These are phyloP conservation scores for Nomada ferruginata DNA, from an alignment of 2,888 invertebrate species.

Conservation along the genomic window DNA sequence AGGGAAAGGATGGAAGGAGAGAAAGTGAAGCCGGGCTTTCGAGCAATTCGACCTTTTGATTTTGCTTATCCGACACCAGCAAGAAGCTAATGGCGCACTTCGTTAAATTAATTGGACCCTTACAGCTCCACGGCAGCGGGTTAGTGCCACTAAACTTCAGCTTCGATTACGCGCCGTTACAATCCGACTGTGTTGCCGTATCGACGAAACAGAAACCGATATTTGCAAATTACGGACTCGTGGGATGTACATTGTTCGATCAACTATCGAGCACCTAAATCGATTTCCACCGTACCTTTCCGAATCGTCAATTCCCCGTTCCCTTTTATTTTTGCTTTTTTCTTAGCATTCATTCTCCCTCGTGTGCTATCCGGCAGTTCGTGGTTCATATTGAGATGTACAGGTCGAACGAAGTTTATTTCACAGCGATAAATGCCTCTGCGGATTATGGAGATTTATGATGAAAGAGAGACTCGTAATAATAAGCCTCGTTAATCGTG, in stretches of 20 bases:
- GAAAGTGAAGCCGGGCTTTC: slow-evolving; percentile 42
- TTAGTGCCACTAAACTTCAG: slow-evolving; percentile 74
- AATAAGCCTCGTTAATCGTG: slow-evolving; percentile 43
- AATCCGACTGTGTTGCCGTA: slow-evolving; percentile 29
- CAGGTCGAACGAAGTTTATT: neutral
- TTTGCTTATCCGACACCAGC: slow-evolving; percentile 72
- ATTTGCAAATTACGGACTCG: slow-evolving; percentile 18
- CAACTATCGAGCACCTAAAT: neutral
- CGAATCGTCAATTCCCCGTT: neutral
- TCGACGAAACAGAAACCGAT: neutral
- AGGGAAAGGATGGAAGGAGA: neutral
- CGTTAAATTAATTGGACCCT: slow-evolving; percentile 76
- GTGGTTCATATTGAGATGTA: slow-evolving; percentile 31
- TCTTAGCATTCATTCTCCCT: too few relatives aligned
- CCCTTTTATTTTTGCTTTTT: neutral
- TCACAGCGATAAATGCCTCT: slow-evolving; percentile 22
- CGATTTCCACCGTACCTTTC: neutral
- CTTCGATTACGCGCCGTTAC: slow-evolving; percentile 66
- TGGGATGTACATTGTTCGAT: neutral
- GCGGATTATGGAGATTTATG: slow-evolving; percentile 54
- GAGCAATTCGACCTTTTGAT: slow-evolving; percentile 67
- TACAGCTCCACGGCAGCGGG: slow-evolving; percentile 62
- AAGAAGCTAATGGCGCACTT: slow-evolving; percentile 74
- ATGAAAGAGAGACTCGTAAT: slow-evolving; percentile 45
- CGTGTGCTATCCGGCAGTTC: neutral